Conservation (phyloP, 2,888 invertebrate genomes). For the Celastrina argiolus region DNA sequence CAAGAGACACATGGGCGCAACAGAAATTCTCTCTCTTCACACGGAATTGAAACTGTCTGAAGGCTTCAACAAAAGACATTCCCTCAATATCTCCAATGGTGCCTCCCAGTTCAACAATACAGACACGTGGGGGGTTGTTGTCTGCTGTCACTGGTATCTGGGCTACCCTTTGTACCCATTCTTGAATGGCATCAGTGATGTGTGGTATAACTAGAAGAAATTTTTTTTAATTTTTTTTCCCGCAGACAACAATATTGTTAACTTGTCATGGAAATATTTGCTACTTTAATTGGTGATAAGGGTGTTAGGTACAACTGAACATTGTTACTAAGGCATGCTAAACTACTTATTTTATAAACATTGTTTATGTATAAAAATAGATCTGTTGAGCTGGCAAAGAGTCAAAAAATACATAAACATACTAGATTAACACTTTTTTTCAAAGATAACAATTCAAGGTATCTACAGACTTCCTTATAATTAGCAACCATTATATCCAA, state of each 20-base stretch:
- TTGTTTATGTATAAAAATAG: conserved; percentile 1
- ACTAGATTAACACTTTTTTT: not conserved
- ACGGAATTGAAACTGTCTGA: conserved; percentile 96
- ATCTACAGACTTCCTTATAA: not conserved
- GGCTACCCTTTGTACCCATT: conserved; percentile 97
- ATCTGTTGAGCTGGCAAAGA: conserved; percentile 4
- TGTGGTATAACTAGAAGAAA: conserved; percentile 92
- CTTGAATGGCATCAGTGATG: conserved; percentile 98
- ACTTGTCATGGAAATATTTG: no score
- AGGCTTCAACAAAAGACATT: conserved; percentile 99
- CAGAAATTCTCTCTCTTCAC: conserved; percentile 96
- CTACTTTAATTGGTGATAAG: no score
- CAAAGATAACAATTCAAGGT: not conserved
- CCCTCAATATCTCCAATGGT: conserved; percentile 99
- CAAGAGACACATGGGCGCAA: conserved; percentile 96
- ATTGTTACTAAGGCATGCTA: not conserved
- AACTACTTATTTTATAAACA: not conserved
- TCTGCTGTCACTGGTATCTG: conserved; percentile 88
- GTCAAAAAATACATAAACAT: not conserved
- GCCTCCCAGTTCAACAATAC: conserved; percentile 96
- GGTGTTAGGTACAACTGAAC: no score
- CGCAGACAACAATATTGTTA: no score
- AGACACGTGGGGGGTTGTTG: conserved; percentile 84
- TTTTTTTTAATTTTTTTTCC: no score
- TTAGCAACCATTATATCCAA: not conserved